These are phyloP conservation scores for Mus spretus DNA, from an alignment of 2,797 vertebrate genomes.

Conservation along the genomic window DNA sequence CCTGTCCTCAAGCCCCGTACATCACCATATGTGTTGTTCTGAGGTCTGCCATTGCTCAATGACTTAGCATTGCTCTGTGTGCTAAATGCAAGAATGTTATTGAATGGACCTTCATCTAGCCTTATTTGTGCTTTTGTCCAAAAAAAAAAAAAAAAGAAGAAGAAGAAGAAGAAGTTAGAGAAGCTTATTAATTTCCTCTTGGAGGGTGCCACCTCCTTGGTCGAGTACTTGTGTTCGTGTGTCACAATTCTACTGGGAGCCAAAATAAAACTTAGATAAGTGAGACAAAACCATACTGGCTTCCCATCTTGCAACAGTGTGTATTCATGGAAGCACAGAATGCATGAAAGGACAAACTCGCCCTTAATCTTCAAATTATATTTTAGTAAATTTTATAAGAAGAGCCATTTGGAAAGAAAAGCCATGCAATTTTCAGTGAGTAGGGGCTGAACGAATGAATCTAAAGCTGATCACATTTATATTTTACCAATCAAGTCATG, in stretches of 20 bases:
- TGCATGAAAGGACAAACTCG: background rate
- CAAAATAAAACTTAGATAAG: slow-evolving; percentile 55
- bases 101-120: background rate
- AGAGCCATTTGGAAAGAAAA: slow-evolving; percentile 35
- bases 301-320: background rate
- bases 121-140: slow-evolving; percentile 45
- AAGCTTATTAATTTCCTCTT: slow-evolving; percentile 15
- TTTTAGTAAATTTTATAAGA: slow-evolving; percentile 63
- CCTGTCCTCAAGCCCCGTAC: background rate
- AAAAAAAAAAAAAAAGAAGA: slow-evolving; percentile 21
- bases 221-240: slow-evolving; percentile 22
- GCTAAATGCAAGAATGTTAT: slow-evolving; percentile 1
- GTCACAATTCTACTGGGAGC: background rate
- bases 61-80: slow-evolving; percentile 4
- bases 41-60: background rate
- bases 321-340: background rate
- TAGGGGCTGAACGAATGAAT: slow-evolving; percentile 9
- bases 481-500: slow-evolving; percentile 30
- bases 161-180: background rate
- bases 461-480: slow-evolving; percentile 31
- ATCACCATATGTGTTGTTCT: background rate
- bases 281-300: background rate
- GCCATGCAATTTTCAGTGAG: slow-evolving; percentile 35
- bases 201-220: background rate
- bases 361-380: background rate